Conservation (phyloP, 37 sponge, comb jelly and placozoan genomes). For the Chondrosia reniformis region DNA sequence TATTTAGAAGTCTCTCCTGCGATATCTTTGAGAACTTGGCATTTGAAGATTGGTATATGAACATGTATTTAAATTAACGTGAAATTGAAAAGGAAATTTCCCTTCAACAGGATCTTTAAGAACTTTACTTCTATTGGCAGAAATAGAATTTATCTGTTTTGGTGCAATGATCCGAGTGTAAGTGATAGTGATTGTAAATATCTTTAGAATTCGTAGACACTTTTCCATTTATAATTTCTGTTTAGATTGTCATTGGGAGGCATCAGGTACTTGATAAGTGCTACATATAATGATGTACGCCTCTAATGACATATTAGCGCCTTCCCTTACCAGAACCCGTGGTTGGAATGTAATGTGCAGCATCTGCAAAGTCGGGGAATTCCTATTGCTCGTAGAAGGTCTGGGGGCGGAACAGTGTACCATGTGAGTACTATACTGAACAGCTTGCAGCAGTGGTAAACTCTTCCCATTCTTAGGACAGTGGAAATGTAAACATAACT, state of each 20-base stretch:
- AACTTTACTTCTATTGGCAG: constrained; percentile 39
- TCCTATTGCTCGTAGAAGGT: constrained; percentile 60
- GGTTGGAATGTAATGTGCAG: constrained; percentile 66
- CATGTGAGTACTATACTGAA: constrained; percentile 58
- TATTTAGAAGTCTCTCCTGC: constrained; percentile 35
- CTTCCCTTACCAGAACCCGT: constrained; percentile 64
- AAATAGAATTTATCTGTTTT: constrained; percentile 47
- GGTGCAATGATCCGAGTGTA: constrained; percentile 69
- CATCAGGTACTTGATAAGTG: constrained; percentile 48
- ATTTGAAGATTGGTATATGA: constrained; percentile 72
- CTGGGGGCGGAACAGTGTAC: constrained; percentile 90
- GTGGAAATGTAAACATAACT: constrained; percentile 70
- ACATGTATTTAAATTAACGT: no score
- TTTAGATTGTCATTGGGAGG: constrained; percentile 72
- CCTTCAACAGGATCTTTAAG: constrained; percentile 38
- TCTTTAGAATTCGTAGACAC: background rate
- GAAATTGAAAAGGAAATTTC: no score
- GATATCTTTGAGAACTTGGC: constrained; percentile 68
- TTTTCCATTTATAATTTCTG: background rate
- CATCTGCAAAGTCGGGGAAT: constrained; percentile 31
- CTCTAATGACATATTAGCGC: background rate
- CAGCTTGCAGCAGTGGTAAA: no score
- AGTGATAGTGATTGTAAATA: background rate
- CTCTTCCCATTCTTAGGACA: constrained; percentile 37
- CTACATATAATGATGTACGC: background rate